A percentile compares a stretch with the other conserved stretches of the same genome.
Evolutionary conservation across 2,797 vertebrate genomes (phyloP).

Genomic region (Florisuga fusca): DNA sequence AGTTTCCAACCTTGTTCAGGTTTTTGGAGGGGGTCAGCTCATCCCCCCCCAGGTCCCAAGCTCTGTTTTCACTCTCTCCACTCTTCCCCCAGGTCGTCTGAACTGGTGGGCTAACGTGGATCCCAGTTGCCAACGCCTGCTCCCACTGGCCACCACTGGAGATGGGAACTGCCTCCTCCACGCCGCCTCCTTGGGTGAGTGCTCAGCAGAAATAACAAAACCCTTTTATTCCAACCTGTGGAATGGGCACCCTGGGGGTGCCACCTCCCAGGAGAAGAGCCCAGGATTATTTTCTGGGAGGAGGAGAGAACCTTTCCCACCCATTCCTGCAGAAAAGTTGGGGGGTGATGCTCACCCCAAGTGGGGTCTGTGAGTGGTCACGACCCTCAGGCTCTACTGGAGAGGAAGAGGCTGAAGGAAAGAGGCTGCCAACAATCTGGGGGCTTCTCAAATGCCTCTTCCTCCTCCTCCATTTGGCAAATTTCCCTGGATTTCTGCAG

Average conservation of each 20-base stretch:
- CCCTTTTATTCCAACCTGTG: rapidly evolving
- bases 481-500: not conserved
- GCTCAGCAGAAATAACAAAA: rapidly evolving
- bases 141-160: slow-evolving; percentile 94
- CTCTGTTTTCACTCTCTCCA: rapidly evolving
- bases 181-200: slow-evolving; percentile 93
- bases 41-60: rapidly evolving
- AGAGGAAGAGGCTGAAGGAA: not conserved
- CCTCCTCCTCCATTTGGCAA: not conserved
- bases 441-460: not conserved
- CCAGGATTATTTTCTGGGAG: rapidly evolving
- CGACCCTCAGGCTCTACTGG: rapidly evolving
- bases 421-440: not conserved
- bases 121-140: slow-evolving; percentile 90
- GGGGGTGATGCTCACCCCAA: not conserved
- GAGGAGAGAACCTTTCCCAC: rapidly evolving
- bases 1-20: rapidly evolving
- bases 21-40: no score
- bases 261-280: not conserved
- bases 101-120: slow-evolving; percentile 97
- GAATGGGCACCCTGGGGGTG: rapidly evolving
- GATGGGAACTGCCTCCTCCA: slow-evolving; percentile 97
- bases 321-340: rapidly evolving
- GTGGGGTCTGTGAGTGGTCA: rapidly evolving
- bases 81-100: slow-evolving; percentile 83